Conservation (phyloP, 1,140 invertebrate species). For the Brevipalpus yothersi region DNA sequence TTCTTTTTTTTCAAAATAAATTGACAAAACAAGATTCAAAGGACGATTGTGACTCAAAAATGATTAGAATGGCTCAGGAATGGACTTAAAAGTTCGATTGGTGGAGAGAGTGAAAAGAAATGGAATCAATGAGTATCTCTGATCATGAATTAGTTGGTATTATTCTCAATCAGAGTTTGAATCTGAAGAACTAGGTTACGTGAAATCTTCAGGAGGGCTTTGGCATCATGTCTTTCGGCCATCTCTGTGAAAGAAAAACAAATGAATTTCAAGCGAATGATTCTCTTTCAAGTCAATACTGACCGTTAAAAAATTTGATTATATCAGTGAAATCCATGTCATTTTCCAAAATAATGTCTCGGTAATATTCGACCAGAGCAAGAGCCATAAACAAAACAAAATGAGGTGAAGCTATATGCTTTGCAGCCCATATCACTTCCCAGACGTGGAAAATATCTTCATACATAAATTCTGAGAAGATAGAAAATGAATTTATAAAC, state of each 20-base stretch:
- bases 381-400: conserved; percentile 82
- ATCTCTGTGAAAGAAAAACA: conserved; percentile 40
- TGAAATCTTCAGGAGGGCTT: conserved; percentile 48
- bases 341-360: conserved; percentile 78
- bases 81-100: no score
- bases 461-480: conserved; percentile 47
- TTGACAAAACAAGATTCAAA: no score
- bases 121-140: no score
- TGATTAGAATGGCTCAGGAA: no score
- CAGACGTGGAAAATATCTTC: conserved; percentile 75
- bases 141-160: conserved; percentile 20
- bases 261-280: conserved; percentile 17
- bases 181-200: conserved; percentile 58
- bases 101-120: no score
- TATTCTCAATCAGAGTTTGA: conserved; percentile 70
- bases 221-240: conserved; percentile 70
- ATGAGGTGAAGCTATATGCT: conserved; percentile 52
- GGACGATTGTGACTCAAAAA: no score
- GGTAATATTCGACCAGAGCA: conserved; percentile 66
- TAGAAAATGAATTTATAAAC: not conserved
- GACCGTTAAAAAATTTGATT: conserved; percentile 91
- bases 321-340: conserved; percentile 93
- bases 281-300: conserved; percentile 9
- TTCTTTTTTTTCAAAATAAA: no score
- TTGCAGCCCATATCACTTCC: conserved; percentile 88